Conservation (phyloP, 2,888 invertebrate genomes). For the Drosophila engyochracea region DNA sequence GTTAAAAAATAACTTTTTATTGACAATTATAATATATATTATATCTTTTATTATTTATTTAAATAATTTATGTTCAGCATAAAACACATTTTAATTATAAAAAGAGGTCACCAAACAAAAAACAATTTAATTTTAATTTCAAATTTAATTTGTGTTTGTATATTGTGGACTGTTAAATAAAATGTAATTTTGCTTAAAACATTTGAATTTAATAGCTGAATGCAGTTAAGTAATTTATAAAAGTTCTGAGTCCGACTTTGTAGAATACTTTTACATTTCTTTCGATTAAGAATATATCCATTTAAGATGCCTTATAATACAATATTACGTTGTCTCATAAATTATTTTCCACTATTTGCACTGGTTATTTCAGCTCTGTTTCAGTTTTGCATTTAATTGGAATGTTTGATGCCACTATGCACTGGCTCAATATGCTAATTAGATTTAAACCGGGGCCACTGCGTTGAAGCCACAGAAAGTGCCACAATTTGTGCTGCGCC, state of each 20-base stretch:
- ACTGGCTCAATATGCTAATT: slow-evolving; percentile 73
- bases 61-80: too few relatives aligned
- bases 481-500: slow-evolving; percentile 23
- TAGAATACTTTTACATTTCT: background rate
- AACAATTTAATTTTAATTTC: background rate
- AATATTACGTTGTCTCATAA: background rate
- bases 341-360: background rate
- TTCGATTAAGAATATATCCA: background rate
- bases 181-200: background rate
- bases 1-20: background rate
- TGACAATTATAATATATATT: background rate
- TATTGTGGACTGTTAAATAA: background rate
- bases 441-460: slow-evolving; percentile 75
- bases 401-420: slow-evolving; percentile 40
- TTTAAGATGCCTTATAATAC: background rate
- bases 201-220: background rate
- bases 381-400: background rate
- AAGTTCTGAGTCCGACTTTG: background rate
- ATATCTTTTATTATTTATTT: background rate
- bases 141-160: background rate
- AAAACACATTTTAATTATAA: background rate
- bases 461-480: slow-evolving; percentile 72
- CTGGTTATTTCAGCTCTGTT: background rate
- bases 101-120: background rate
- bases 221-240: background rate